Evolutionary conservation across 2,113 vertebrate genomes (phyloP).

Genomic region (Heterotis niloticus): DNA sequence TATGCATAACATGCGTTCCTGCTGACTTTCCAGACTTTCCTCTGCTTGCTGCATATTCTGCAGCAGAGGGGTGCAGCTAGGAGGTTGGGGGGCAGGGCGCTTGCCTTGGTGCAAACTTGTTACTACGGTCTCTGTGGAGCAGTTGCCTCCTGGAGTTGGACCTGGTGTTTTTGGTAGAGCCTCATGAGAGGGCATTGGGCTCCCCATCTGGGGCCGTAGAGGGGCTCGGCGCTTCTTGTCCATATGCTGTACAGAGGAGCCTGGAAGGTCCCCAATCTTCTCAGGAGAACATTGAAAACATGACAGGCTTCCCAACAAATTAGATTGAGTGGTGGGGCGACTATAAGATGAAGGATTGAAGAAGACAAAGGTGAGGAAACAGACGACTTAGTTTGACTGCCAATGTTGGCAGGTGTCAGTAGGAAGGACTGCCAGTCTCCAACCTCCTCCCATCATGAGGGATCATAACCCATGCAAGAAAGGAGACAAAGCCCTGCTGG

Average conservation of each 20-base stretch:
- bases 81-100: slow-evolving; percentile 55
- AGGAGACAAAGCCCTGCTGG: too few species aligned
- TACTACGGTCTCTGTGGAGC: slow-evolving; percentile 1
- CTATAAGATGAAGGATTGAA: slow-evolving; percentile 23
- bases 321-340: slow-evolving; percentile 22
- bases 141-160: background rate
- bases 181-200: background rate
- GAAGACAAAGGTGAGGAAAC: slow-evolving; percentile 15
- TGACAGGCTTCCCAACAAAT: slow-evolving; percentile 23
- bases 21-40: slow-evolving; percentile 26
- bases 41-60: background rate
- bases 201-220: slow-evolving; percentile 23
- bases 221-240: slow-evolving; percentile 41
- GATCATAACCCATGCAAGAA: too few species aligned
- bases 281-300: background rate
- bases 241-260: background rate
- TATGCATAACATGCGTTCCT: background rate
- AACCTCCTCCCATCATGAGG: too few species aligned
- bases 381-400: slow-evolving; percentile 38
- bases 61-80: slow-evolving; percentile 14
- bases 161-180: background rate
- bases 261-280: background rate
- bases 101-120: slow-evolving; percentile 37
- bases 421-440: too few species aligned
- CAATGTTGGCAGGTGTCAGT: background rate